Conservation (phyloP, 2,888 invertebrate species). For the Cloeon dipterum region DNA sequence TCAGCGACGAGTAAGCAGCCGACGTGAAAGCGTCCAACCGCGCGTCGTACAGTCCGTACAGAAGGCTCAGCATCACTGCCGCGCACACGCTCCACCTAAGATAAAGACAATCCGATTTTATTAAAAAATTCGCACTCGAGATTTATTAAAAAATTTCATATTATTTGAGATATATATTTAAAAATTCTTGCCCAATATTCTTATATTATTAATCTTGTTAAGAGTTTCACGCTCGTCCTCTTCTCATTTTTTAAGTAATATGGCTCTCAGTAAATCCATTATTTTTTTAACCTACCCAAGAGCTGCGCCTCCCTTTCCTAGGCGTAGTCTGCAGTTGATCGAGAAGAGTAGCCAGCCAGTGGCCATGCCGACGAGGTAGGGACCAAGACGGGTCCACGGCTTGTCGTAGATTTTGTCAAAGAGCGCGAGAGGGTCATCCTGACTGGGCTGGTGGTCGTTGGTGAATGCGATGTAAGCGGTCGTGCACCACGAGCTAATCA, state of each 20-base stretch:
- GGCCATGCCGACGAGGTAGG: conserved; percentile 64
- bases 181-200: too few relatives aligned
- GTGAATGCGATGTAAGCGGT: conserved; percentile 58
- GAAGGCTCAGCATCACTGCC: neutral
- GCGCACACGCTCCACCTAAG: conserved; percentile 4
- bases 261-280: too few relatives aligned
- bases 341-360: conserved; percentile 66
- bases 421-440: conserved; percentile 26
- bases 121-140: too few relatives aligned
- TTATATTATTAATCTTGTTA: too few relatives aligned
- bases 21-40: conserved; percentile 1
- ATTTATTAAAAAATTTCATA: too few relatives aligned
- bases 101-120: conserved; percentile 3
- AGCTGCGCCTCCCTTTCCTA: too few relatives aligned
- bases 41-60: conserved; percentile 4
- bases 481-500: conserved; percentile 54
- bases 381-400: conserved; percentile 68
- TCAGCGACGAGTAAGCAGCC: conserved; percentile 5
- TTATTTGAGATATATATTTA: too few relatives aligned
- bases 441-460: conserved; percentile 47
- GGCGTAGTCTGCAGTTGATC: conserved; percentile 57
- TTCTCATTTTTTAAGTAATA: neutral
- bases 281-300: too few relatives aligned
- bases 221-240: too few relatives aligned
- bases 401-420: conserved; percentile 81